These are phyloP conservation scores for Leptinotarsa undecemlineata DNA, from an alignment of 1,140 invertebrate genomes.

Conservation along the genomic window DNA sequence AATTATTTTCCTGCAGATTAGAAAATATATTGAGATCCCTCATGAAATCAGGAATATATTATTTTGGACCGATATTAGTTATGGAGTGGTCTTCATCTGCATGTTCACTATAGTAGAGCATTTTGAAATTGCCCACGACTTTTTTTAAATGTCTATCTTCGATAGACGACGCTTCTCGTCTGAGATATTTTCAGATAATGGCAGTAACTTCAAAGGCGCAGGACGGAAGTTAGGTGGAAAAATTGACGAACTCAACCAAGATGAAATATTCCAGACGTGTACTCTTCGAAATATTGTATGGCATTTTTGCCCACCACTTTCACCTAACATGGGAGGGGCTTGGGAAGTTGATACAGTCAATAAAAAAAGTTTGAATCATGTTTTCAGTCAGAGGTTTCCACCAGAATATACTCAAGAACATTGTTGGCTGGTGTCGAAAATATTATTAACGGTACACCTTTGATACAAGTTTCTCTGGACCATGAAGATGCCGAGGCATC, in stretches of 20 bases:
- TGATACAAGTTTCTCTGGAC: background rate
- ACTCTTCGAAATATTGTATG: background rate
- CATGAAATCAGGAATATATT: too few relatives aligned
- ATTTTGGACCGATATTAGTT: too few relatives aligned
- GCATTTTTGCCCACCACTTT: background rate
- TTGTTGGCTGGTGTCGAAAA: background rate
- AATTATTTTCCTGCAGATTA: too few relatives aligned
- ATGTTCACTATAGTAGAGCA: too few relatives aligned
- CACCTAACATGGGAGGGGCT: background rate
- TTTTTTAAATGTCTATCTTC: too few relatives aligned
- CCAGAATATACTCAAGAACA: background rate
- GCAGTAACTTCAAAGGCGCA: background rate
- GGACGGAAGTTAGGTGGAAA: background rate
- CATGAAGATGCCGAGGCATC: background rate
- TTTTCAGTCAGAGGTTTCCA: background rate
- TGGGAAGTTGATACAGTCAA: background rate
- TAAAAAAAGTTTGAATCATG: background rate
- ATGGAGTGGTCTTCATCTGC: too few relatives aligned
- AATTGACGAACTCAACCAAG: background rate
- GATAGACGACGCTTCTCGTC: background rate
- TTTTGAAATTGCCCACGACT: too few relatives aligned
- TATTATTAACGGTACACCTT: background rate
- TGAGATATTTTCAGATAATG: background rate
- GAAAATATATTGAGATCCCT: too few relatives aligned
- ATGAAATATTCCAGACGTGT: background rate